Percentiles rank a stretch among this genome's conserved stretches.
These are phyloP conservation scores for Catharus minimus DNA, from an alignment of 2,113 vertebrate species.

Conservation along the genomic window DNA sequence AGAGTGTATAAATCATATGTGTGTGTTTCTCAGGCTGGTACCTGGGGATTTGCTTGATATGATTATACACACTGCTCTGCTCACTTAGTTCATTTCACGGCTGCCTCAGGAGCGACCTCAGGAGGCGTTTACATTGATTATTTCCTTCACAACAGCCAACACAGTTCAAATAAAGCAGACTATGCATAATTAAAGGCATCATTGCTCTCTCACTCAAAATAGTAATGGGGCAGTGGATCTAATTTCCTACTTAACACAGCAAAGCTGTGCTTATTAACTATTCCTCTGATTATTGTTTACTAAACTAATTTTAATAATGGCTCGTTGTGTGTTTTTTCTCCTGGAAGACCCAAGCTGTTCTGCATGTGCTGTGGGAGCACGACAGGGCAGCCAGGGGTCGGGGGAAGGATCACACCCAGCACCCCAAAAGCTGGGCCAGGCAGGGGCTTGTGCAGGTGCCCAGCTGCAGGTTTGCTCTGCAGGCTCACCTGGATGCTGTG, in stretches of 20 bases:
- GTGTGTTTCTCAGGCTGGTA: conserved; percentile 47
- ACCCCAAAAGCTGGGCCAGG: fast-evolving
- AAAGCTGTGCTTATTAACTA: conserved; percentile 65
- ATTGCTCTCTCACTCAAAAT: conserved; percentile 67
- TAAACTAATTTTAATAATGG: conserved; percentile 61
- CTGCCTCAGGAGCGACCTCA: conserved; percentile 64
- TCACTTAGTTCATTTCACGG: conserved; percentile 66
- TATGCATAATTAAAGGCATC: conserved; percentile 73
- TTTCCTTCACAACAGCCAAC: conserved; percentile 59
- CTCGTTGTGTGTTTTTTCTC: neutral
- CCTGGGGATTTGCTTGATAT: conserved; percentile 63
- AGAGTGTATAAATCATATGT: conserved; percentile 63
- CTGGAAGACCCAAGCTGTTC: neutral
- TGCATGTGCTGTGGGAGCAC: fast-evolving
- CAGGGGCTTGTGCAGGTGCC: fast-evolving
- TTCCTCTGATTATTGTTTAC: conserved; percentile 67
- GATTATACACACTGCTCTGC: conserved; percentile 53
- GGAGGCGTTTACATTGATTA: conserved; percentile 64
- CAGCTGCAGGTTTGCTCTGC: neutral
- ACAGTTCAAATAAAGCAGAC: conserved; percentile 70
- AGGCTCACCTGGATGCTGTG: fast-evolving
- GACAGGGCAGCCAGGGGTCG: neutral
- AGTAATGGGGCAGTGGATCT: conserved; percentile 63
- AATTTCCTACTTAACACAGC: conserved; percentile 68
- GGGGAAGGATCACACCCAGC: neutral